Conservation (phyloP, 2,888 invertebrate genomes). For the Lissocephala sabroskyi region DNA sequence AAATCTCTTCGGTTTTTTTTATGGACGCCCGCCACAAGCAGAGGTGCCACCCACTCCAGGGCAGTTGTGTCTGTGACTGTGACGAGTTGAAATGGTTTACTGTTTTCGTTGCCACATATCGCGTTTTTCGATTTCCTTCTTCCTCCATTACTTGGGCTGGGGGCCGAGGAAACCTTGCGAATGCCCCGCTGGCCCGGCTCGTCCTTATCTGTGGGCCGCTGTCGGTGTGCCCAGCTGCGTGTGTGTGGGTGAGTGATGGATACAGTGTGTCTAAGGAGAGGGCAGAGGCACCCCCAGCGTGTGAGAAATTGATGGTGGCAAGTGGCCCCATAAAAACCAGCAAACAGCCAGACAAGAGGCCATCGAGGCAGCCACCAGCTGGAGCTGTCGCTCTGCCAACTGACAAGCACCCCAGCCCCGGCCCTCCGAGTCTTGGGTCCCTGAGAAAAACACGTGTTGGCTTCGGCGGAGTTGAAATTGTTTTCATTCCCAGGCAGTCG, state of each 20-base stretch:
- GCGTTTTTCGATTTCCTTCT: constrained; percentile 45
- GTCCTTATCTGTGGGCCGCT: too few relatives aligned
- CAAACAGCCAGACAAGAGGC: too few relatives aligned
- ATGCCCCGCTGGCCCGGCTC: too few relatives aligned
- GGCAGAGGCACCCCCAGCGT: background rate
- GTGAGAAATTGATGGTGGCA: constrained; percentile 18
- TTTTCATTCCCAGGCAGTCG: too few relatives aligned
- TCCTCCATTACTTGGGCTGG: background rate
- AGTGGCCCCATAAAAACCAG: constrained; percentile 18
- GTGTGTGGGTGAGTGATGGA: constrained; percentile 36
- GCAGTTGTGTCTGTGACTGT: too few relatives aligned
- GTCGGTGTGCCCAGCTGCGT: constrained; percentile 2
- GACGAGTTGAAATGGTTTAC: constrained; percentile 12
- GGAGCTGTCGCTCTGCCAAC: constrained; percentile 1
- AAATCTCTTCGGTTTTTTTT: too few relatives aligned
- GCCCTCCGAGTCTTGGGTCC: too few relatives aligned
- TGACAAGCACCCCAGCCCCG: background rate
- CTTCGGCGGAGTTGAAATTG: constrained; percentile 23
- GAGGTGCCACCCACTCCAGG: too few relatives aligned
- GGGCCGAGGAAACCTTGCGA: too few relatives aligned
- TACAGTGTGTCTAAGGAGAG: constrained; percentile 20
- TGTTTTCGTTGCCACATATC: constrained; percentile 45
- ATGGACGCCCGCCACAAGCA: too few relatives aligned
- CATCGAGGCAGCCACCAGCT: constrained; percentile 5
- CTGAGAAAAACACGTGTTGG: too few relatives aligned